Evolutionary conservation across 2,113 vertebrate genomes (phyloP), one percentile per base, ranked within the genome.

Genomic region (Pelodiscus sinensis): DNA sequence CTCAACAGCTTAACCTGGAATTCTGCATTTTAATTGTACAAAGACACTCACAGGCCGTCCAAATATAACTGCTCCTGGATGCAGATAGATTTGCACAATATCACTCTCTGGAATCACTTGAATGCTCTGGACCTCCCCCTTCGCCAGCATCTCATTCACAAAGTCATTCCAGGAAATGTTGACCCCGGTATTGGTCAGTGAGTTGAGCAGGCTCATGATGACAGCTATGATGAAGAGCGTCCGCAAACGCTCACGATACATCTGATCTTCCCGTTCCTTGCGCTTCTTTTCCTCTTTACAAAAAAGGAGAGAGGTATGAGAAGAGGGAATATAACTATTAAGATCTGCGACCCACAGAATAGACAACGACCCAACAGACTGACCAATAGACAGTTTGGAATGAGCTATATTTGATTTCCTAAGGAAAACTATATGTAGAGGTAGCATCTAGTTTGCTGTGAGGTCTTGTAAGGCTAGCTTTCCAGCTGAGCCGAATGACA

Each of bases 91-190:
- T 86, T 99, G 98, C 58, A 99, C 99, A 3, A 99, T 98, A 80
- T 99, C 99, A 0, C 98, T 99, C 97, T 99, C 99, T 0, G 99
- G 99, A 13, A 99, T 98, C 86, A 99, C 99, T 90, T 99, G 99
- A 2, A 99, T 98, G 0, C 98, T 98, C 38, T 99, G 98, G 86
- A 99, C 99, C 97, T 99, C 99, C 9, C 99, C 99, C 94, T 99
- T 99, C 1, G 99, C 98, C 97, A 99, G 96, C 99, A 99, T 99
- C 98, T 99, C 99, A 0, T 98, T 98, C 79, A 99, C 98, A 95
- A 99, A 99, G 96, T 99, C 99, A 6, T 98, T 99, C 99, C 99
- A 99, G 75, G 99, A 99, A 89, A 99, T 99, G 97, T 89, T 99
- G 44, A 98, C 98, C 0, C 98, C 98, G 0, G 98, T 98, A 94